Conservation (phyloP, 92 coral and sea anemone species). For the Muricea muricata region DNA sequence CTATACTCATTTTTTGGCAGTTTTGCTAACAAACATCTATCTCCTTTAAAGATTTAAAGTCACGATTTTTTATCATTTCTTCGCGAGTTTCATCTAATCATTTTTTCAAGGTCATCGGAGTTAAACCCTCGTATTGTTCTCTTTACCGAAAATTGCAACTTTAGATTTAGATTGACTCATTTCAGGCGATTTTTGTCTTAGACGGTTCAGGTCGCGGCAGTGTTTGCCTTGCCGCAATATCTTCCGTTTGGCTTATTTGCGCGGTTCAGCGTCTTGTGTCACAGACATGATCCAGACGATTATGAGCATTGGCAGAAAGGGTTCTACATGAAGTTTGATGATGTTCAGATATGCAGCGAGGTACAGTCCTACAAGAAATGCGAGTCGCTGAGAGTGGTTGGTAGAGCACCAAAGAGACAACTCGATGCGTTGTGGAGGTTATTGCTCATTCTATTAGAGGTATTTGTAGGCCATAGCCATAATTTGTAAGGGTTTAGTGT, state of each 20-base stretch:
- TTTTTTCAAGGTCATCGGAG: no score
- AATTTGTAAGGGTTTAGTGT: neutral
- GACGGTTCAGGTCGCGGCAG: conserved; percentile 68
- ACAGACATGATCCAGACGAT: conserved; percentile 56
- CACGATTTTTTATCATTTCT: no score
- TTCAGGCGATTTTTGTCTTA: no score
- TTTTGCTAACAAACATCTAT: no score
- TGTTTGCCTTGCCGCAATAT: conserved; percentile 63
- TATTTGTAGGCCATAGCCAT: neutral
- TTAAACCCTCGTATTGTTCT: no score
- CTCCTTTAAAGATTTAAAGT: no score
- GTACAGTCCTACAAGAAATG: conserved; percentile 49
- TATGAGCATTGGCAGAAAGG: conserved; percentile 79
- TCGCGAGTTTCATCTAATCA: no score
- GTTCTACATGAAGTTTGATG: conserved; percentile 61
- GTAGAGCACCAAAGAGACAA: conserved; percentile 57
- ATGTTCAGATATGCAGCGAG: conserved; percentile 51
- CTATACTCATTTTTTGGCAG: no score
- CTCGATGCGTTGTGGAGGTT: conserved; percentile 72
- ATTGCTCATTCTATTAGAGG: conserved; percentile 75
- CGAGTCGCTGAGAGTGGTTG: conserved; percentile 68
- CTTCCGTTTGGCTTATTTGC: conserved; percentile 85
- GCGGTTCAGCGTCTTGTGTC: conserved; percentile 86
- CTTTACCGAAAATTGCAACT: no score
- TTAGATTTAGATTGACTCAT: no score